These are phyloP conservation scores for Syritta pipiens DNA, from an alignment of 2,888 invertebrate species.

Conservation along the genomic window DNA sequence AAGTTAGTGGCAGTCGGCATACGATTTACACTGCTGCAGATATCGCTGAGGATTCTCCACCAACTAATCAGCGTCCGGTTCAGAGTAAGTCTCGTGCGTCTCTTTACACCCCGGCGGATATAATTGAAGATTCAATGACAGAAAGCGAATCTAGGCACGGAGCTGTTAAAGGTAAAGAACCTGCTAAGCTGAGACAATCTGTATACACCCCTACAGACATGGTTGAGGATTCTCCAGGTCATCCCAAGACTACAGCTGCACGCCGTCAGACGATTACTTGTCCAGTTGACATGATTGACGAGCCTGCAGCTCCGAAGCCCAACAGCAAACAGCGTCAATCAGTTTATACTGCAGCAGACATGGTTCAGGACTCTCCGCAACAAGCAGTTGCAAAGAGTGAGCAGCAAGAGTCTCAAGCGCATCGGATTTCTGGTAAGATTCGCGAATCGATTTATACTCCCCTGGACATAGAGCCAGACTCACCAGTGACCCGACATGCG, in stretches of 20 bases:
- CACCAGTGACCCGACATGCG: not conserved
- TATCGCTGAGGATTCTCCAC: no score
- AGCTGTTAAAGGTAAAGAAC: not conserved
- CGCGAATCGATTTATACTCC: not conserved
- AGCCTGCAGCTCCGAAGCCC: not conserved
- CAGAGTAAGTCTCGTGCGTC: no score
- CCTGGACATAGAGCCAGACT: not conserved
- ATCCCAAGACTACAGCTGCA: not conserved
- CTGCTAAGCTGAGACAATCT: not conserved
- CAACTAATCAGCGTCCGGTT: no score
- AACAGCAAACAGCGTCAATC: not conserved
- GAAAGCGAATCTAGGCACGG: not conserved
- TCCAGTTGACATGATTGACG: not conserved
- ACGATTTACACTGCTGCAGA: no score
- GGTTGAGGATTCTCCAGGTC: not conserved
- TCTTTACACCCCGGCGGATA: not conserved
- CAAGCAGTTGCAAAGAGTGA: not conserved
- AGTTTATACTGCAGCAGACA: not conserved
- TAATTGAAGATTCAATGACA: constrained; percentile 5
- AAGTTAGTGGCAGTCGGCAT: no score
- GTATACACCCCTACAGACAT: not conserved
- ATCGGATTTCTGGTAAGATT: no score
- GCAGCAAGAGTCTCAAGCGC: no score
- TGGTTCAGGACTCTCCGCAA: not conserved
- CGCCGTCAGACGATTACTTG: not conserved